These are phyloP conservation scores for Microctonus hyperodae DNA, from an alignment of 2,888 invertebrate species.

Conservation along the genomic window DNA sequence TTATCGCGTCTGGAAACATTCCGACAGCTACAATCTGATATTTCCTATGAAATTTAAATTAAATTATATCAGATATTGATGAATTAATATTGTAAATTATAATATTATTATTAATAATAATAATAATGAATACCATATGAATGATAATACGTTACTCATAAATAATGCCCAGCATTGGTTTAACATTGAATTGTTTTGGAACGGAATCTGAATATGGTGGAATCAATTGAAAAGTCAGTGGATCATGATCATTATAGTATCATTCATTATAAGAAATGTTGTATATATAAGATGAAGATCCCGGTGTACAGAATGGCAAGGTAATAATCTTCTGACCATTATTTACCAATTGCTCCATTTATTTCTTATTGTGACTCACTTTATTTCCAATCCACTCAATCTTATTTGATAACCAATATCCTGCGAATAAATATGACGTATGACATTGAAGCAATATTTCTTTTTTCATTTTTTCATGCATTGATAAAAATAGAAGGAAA, in stretches of 20 bases:
- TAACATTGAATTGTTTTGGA: conserved; percentile 52
- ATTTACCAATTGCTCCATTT: conserved; percentile 17
- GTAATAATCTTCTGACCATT: conserved; percentile 50
- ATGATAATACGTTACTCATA: conserved; percentile 39
- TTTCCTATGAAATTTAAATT: conserved; percentile 40
- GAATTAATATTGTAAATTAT: not conserved
- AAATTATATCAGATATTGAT: not conserved
- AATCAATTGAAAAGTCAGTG: conserved; percentile 62
- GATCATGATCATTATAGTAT: conserved; percentile 59
- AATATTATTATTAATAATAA: no score
- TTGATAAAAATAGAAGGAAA: not conserved
- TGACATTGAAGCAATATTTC: conserved; percentile 8
- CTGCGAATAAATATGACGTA: not conserved
- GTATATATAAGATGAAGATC: conserved; percentile 52
- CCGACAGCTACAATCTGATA: conserved; percentile 61
- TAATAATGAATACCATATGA: not conserved
- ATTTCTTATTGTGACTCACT: not conserved
- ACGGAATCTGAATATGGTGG: conserved; percentile 57
- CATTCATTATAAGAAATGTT: conserved; percentile 60
- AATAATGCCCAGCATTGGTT: conserved; percentile 63
- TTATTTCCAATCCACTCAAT: not conserved
- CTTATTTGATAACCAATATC: not conserved
- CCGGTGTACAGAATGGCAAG: conserved; percentile 54
- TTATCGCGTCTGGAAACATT: conserved; percentile 50
- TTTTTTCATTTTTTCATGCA: not conserved